Percentiles rank a stretch among this genome's conserved stretches.
These are phyloP conservation scores for Hipposideros armiger DNA, from an alignment of 2,113 vertebrate species.

Conservation along the genomic window DNA sequence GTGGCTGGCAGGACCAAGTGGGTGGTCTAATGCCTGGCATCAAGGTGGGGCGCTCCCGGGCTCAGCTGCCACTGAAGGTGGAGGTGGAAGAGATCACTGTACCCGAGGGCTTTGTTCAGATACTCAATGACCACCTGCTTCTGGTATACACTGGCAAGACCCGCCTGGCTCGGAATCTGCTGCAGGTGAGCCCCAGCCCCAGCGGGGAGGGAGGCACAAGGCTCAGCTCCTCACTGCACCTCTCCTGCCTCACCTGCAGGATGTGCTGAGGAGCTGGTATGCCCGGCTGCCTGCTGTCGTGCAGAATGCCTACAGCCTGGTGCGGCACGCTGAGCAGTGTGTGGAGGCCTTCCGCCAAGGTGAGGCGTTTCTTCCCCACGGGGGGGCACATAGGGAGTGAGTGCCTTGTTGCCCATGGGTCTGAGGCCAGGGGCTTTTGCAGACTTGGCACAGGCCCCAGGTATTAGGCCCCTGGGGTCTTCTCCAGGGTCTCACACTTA, in stretches of 20 bases:
- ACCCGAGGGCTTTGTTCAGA: constrained; percentile 87
- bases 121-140: constrained; percentile 92
- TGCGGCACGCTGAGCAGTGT: constrained; percentile 92
- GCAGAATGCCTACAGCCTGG: constrained; percentile 89
- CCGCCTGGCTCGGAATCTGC: constrained; percentile 95
- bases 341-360: constrained; percentile 90
- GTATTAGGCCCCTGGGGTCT: neutral
- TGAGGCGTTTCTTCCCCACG: constrained; percentile 65
- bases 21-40: constrained; percentile 95
- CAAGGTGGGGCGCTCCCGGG: constrained; percentile 93
- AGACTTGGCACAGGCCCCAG: neutral
- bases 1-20: constrained; percentile 99
- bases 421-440: neutral
- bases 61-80: constrained; percentile 92
- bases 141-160: constrained; percentile 98
- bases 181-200: constrained; percentile 90
- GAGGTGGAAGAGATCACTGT: constrained; percentile 90
- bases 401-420: neutral
- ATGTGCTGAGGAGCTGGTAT: constrained; percentile 97
- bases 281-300: constrained; percentile 91
- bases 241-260: constrained; percentile 85
- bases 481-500: neutral
- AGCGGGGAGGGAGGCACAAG: neutral
- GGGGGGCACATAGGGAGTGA: neutral
- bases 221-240: neutral